Percentiles rank a stretch among this genome's conserved stretches.
Evolutionary conservation across 2,797 vertebrate genomes (phyloP).

Genomic region (Eidolon dupreanum): DNA sequence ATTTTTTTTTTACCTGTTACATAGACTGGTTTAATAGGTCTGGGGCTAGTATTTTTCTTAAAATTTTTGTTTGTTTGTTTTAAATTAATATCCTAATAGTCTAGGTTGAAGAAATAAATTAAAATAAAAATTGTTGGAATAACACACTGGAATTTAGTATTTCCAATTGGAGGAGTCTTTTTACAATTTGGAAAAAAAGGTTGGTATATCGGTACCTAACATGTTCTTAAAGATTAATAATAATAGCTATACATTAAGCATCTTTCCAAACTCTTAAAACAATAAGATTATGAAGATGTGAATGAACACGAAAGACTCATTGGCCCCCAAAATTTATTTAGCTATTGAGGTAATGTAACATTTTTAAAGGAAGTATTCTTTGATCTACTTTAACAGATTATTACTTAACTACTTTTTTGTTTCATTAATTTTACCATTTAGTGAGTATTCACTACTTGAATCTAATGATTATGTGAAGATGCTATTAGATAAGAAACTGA

Average conservation of each 20-base stretch:
- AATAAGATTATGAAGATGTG: constrained; percentile 28
- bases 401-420: neutral
- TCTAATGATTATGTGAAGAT: neutral
- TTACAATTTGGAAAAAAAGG: neutral
- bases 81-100: constrained; percentile 13
- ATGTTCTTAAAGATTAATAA: constrained; percentile 40
- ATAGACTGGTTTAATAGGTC: constrained; percentile 48
- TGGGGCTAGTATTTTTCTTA: neutral
- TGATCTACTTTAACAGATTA: constrained; percentile 33
- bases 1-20: neutral
- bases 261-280: constrained; percentile 44
- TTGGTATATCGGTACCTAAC: neutral
- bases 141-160: constrained; percentile 34
- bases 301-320: neutral
- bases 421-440: constrained; percentile 23
- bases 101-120: constrained; percentile 39
- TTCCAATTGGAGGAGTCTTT: constrained; percentile 28
- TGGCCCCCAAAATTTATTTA: neutral
- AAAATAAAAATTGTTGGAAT: constrained; percentile 51
- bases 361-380: constrained; percentile 4
- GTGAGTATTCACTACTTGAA: neutral
- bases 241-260: neutral
- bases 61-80: neutral
- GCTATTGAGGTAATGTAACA: neutral
- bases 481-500: constrained; percentile 10